Conservation (phyloP, 2,797 vertebrate genomes). For the Glossophaga mutica region DNA sequence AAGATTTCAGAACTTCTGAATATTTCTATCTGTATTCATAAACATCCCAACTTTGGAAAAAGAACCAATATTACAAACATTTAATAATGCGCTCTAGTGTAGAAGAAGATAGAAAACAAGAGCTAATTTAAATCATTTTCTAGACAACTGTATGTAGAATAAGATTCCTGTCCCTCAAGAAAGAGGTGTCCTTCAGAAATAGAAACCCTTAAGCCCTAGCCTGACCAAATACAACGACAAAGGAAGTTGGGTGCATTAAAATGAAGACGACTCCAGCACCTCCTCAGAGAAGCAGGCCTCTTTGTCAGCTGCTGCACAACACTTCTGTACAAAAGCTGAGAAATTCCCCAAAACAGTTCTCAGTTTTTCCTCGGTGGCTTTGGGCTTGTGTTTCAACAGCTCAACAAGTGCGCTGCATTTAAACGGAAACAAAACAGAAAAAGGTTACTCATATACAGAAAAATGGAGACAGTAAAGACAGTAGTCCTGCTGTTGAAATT, state of each 20-base stretch:
- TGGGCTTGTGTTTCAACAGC: constrained; percentile 81
- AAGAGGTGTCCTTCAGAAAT: background rate
- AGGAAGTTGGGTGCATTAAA: background rate
- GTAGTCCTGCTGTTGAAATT: background rate
- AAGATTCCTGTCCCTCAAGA: background rate
- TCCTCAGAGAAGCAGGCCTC: constrained; percentile 62
- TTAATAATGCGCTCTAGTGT: background rate
- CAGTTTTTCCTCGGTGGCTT: constrained; percentile 75
- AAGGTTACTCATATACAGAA: background rate
- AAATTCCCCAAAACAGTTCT: constrained; percentile 54
- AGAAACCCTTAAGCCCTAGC: background rate
- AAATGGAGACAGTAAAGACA: background rate
- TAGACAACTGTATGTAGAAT: background rate
- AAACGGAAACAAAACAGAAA: background rate
- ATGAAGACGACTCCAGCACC: constrained; percentile 55
- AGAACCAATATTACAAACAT: background rate
- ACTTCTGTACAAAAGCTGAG: constrained; percentile 65
- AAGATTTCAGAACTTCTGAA: background rate
- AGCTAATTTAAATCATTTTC: background rate
- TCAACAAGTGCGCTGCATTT: constrained; percentile 76
- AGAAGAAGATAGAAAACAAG: background rate
- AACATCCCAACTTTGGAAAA: background rate
- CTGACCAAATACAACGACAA: background rate
- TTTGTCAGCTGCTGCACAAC: constrained; percentile 62
- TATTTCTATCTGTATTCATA: background rate